Evolutionary conservation across 64 coral and sea anemone genomes (phyloP).

Genomic region (Porites lutea): DNA sequence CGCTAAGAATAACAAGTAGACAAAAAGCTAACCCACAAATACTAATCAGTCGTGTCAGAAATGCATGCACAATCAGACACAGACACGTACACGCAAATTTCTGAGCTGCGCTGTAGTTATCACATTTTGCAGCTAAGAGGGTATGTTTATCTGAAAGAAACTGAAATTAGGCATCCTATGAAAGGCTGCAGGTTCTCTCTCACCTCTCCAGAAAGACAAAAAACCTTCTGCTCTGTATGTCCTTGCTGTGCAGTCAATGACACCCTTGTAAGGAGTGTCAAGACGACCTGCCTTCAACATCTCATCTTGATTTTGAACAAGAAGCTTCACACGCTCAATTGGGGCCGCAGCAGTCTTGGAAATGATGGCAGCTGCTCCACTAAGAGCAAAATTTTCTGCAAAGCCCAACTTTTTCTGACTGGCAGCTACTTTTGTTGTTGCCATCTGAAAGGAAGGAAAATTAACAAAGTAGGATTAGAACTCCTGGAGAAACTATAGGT

Average conservation of each 20-base stretch:
- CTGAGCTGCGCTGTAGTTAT: no score
- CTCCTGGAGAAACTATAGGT: no score
- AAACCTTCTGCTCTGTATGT: slow-evolving; percentile 89
- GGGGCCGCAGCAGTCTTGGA: slow-evolving; percentile 97
- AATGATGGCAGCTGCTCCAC: slow-evolving; percentile 97
- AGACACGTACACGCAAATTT: no score
- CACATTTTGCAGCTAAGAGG: no score
- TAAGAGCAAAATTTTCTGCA: slow-evolving; percentile 96
- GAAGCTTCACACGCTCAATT: slow-evolving; percentile 97
- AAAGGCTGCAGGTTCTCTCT: not conserved
- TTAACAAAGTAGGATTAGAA: not conserved
- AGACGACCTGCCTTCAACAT: slow-evolving; percentile 96
- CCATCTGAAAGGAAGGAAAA: slow-evolving; percentile 23
- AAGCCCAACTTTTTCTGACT: slow-evolving; percentile 89
- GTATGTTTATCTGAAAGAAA: no score
- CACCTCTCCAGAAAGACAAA: slow-evolving; percentile 96
- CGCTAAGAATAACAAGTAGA: no score
- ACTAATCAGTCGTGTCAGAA: no score
- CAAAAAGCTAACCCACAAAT: no score
- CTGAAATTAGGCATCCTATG: no score
- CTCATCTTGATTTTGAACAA: slow-evolving; percentile 99
- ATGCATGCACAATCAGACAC: no score
- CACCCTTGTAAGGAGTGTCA: slow-evolving; percentile 86
- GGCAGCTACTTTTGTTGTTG: not conserved
- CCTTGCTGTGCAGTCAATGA: slow-evolving; percentile 87